Percentiles rank a stretch among this genome's conserved stretches.
These are phyloP conservation scores for Drosophila kikkawai DNA, from an alignment of 1,140 invertebrate species.

Conservation along the genomic window DNA sequence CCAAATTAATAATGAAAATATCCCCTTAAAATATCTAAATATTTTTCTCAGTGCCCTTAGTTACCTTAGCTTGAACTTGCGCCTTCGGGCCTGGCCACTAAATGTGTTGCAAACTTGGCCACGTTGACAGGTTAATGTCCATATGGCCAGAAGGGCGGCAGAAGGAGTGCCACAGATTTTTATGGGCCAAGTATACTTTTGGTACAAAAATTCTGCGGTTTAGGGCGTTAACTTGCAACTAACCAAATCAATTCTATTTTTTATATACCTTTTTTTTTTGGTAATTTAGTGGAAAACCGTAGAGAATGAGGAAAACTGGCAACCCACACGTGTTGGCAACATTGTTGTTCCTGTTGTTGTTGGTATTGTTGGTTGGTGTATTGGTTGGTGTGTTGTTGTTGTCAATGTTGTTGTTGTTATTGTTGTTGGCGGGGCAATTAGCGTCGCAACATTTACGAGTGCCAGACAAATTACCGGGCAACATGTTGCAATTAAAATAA, in stretches of 20 bases:
- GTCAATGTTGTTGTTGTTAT: constrained; percentile 20
- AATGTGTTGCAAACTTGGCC: constrained; percentile 80
- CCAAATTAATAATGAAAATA: neutral
- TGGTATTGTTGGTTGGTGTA: constrained; percentile 29
- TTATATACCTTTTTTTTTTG: neutral
- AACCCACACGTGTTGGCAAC: constrained; percentile 46
- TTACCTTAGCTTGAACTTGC: constrained; percentile 24
- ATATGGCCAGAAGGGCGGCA: constrained; percentile 25
- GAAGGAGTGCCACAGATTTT: constrained; percentile 13
- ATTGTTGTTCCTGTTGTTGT: constrained; percentile 47
- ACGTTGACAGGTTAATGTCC: constrained; percentile 80
- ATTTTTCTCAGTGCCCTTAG: constrained; percentile 1
- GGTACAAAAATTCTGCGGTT: constrained; percentile 44
- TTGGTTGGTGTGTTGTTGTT: constrained; percentile 10
- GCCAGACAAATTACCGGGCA: constrained; percentile 79
- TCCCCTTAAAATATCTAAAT: neutral
- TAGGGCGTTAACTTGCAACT: constrained; percentile 60
- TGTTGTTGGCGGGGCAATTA: constrained; percentile 61
- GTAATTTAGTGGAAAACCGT: constrained; percentile 17
- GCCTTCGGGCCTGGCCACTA: constrained; percentile 59
- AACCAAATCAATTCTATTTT: constrained; percentile 66
- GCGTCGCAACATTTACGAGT: constrained; percentile 80
- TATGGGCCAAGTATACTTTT: constrained; percentile 11
- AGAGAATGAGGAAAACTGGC: constrained; percentile 28
- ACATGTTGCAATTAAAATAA: constrained; percentile 83